Conservation (phyloP, 2,797 vertebrate genomes). For the Botia almorhae region DNA sequence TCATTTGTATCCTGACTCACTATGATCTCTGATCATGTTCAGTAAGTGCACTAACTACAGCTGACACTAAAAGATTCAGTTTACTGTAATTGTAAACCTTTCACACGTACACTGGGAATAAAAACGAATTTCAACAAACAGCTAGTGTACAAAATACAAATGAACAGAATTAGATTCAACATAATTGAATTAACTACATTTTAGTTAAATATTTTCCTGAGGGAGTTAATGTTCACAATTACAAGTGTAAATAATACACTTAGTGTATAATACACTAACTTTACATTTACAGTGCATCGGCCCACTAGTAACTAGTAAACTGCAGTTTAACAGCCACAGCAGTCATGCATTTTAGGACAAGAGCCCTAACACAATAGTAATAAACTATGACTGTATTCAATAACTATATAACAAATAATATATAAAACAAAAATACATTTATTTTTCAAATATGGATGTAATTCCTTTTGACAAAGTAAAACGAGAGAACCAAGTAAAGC, state of each 20-base stretch:
- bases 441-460: constrained; percentile 32
- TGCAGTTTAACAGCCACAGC: not conserved
- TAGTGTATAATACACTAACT: no score
- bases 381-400: constrained; percentile 62
- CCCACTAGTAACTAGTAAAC: not conserved
- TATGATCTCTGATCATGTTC: not conserved
- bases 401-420: constrained; percentile 51
- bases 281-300: not conserved
- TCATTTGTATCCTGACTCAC: no score
- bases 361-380: no score
- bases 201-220: no score
- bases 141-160: no score
- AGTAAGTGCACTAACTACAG: not conserved
- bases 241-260: no score
- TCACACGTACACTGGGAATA: not conserved
- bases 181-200: no score
- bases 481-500: no score
- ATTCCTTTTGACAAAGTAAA: not conserved
- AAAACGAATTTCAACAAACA: not conserved
- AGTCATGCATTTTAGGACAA: not conserved
- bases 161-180: no score
- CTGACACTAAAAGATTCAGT: not conserved
- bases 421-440: not conserved
- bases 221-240: no score
- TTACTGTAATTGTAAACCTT: not conserved